Evolutionary conservation across 2,797 vertebrate species (phyloP).

Genomic region (Chelidonichthys spinosus): DNA sequence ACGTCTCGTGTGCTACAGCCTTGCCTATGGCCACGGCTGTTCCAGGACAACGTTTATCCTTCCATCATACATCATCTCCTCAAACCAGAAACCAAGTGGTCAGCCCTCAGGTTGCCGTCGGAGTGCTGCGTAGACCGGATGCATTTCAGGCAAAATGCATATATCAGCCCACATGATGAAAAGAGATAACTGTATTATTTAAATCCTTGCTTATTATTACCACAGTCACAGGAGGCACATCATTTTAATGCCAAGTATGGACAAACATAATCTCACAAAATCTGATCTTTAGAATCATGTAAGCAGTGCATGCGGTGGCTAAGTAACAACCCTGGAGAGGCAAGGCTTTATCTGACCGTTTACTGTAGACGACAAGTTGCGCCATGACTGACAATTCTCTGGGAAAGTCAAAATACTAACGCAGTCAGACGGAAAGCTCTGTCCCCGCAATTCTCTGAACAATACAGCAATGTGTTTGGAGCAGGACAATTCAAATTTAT

Average conservation of each 20-base stretch:
- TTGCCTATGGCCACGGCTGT: conserved; percentile 29
- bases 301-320: conserved; percentile 45
- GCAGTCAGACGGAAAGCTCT: conserved; percentile 60
- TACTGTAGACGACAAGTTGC: conserved; percentile 57
- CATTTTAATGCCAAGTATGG: conserved; percentile 52
- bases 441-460: conserved; percentile 59
- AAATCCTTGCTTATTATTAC: conserved; percentile 42
- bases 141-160: conserved; percentile 40
- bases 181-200: conserved; percentile 43
- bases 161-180: conserved; percentile 31
- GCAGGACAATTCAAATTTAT: conserved; percentile 70
- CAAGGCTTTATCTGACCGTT: conserved; percentile 65
- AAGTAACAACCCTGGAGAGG: conserved; percentile 60
- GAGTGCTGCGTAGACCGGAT: conserved; percentile 11
- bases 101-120: conserved; percentile 29
- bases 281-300: conserved; percentile 58
- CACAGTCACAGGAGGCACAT: conserved; percentile 40
- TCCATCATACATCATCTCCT: conserved; percentile 49
- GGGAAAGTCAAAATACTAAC: conserved; percentile 61
- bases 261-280: conserved; percentile 68
- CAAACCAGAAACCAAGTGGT: conserved; percentile 40
- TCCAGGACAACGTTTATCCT: conserved; percentile 44
- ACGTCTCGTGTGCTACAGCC: conserved; percentile 9
- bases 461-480: conserved; percentile 55
- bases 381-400: conserved; percentile 69